phyloP scores from a whole-genome alignment of 2,113 vertebrate genomes.

The Trematomus loennbergii region DNA sequence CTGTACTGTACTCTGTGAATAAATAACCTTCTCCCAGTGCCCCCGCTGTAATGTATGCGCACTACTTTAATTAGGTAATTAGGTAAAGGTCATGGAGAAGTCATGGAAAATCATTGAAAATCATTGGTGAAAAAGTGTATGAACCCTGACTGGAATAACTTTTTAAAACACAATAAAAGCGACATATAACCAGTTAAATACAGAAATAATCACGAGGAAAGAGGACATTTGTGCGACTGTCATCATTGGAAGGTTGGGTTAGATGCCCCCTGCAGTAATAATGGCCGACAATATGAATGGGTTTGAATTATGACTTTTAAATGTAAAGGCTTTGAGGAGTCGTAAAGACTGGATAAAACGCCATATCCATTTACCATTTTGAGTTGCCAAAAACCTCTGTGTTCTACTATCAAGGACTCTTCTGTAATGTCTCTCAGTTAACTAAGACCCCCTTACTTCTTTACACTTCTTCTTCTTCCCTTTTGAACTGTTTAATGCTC shows the following conservation, averaged over 20 bases:
- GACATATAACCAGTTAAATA: neutral
- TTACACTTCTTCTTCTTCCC: too few species aligned
- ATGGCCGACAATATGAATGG: neutral
- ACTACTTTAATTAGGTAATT: conserved; percentile 28
- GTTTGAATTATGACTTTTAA: too few species aligned
- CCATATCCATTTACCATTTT: too few species aligned
- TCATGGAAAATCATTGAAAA: conserved; percentile 49
- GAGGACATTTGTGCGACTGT: neutral
- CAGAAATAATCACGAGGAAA: neutral
- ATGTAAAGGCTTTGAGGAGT: too few species aligned
- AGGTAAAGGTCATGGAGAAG: too few species aligned
- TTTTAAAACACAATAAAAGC: neutral
- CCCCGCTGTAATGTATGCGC: conserved; percentile 44
- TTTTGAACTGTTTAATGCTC: too few species aligned
- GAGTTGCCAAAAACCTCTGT: too few species aligned
- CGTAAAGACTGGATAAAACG: too few species aligned
- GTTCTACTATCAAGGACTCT: neutral
- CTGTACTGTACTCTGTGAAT: conserved; percentile 46
- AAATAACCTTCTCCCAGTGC: conserved; percentile 48
- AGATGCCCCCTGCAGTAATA: too few species aligned
- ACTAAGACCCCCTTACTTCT: neutral
- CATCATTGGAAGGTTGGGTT: too few species aligned
- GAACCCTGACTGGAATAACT: too few species aligned
- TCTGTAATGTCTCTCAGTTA: neutral
- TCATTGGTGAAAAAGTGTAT: neutral